Evolutionary conservation across 1,140 invertebrate genomes (phyloP).

Genomic region (Drosophila pallidifrons): DNA sequence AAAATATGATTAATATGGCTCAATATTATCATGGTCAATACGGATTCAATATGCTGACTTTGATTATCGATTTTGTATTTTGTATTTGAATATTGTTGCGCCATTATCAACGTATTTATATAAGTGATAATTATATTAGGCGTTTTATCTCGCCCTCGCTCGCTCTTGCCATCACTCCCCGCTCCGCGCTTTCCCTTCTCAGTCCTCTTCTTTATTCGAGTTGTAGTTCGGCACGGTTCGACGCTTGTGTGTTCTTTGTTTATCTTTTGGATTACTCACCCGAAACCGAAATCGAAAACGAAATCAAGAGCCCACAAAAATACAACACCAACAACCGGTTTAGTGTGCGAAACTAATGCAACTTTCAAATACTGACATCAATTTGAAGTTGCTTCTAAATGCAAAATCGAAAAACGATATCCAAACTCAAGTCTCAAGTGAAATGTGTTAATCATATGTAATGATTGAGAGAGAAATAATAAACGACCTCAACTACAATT

Average conservation of each 20-base stretch:
- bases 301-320: not conserved
- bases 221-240: constrained; percentile 22
- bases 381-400: not conserved
- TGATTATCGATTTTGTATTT: constrained; percentile 75
- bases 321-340: constrained; percentile 19
- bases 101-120: constrained; percentile 82
- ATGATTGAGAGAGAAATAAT: constrained; percentile 3
- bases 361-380: constrained; percentile 5
- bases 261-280: constrained; percentile 70
- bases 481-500: constrained; percentile 28
- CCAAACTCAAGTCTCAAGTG: constrained; percentile 1
- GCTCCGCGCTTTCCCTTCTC: constrained; percentile 39
- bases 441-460: constrained; percentile 61
- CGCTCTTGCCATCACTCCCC: constrained; percentile 26
- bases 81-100: constrained; percentile 76
- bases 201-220: constrained; percentile 24
- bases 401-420: not conserved
- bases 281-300: not conserved
- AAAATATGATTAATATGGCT: not conserved
- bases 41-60: constrained; percentile 26
- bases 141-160: constrained; percentile 63
- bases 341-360: constrained; percentile 39
- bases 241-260: constrained; percentile 48
- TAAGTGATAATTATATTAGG: constrained; percentile 81
- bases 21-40: constrained; percentile 11